Conservation (phyloP, 92 coral and sea anemone species). For the Nematostella vectensis region DNA sequence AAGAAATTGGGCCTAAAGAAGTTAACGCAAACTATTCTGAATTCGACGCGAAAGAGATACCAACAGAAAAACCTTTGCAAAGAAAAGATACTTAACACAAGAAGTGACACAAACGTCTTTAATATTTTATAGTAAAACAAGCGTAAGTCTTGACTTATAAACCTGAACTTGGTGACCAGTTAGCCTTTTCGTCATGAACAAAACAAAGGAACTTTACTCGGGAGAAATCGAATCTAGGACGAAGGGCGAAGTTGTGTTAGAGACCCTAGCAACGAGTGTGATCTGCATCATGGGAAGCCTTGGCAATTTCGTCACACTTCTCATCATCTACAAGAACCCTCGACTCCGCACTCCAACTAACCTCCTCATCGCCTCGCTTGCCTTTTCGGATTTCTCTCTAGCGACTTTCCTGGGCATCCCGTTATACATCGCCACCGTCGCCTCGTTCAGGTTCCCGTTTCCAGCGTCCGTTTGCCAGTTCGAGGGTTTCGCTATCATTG, state of each 20-base stretch:
- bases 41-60: too few species aligned
- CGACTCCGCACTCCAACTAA: conserved; percentile 32
- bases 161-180: too few species aligned
- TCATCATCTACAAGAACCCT: conserved; percentile 18
- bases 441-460: conserved; percentile 29
- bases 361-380: conserved; percentile 41
- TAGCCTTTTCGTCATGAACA: too few species aligned
- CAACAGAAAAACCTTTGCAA: too few species aligned
- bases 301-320: conserved; percentile 35
- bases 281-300: conserved; percentile 3
- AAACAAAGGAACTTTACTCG: too few species aligned
- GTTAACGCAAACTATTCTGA: too few species aligned
- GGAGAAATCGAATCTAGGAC: background rate
- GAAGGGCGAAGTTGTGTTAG: background rate
- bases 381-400: conserved; percentile 41
- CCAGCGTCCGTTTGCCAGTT: conserved; percentile 29
- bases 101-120: too few species aligned
- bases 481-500: conserved; percentile 34
- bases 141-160: too few species aligned
- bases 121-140: too few species aligned
- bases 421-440: conserved; percentile 14
- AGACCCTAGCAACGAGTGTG: background rate
- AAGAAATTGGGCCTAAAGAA: too few species aligned
- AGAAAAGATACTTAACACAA: too few species aligned
- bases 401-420: conserved; percentile 28